Evolutionary conservation across 2,113 vertebrate species (phyloP).

Genomic region (Cyanoramphus novaezelandiae): DNA sequence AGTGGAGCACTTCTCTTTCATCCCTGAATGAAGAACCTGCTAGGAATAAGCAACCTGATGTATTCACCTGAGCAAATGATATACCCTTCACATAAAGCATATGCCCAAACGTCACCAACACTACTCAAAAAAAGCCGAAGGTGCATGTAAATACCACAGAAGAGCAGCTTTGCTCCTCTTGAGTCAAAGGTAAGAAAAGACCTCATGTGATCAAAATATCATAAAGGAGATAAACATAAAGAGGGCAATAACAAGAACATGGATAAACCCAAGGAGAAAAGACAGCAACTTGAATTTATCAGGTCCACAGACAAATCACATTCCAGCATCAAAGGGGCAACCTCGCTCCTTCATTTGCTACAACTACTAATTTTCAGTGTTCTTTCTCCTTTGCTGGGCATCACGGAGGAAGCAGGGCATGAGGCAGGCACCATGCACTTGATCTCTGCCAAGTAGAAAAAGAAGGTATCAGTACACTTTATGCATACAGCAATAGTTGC

Average conservation of each 20-base stretch:
- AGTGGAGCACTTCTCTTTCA: neutral
- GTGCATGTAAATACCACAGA: neutral
- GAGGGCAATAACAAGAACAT: neutral
- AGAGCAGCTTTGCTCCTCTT: neutral
- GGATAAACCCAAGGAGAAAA: neutral
- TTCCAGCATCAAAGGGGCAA: neutral
- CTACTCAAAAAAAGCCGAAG: neutral
- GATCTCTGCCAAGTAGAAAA: no score
- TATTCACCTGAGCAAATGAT: neutral
- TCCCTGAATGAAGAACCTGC: neutral
- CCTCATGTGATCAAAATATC: neutral
- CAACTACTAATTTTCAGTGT: neutral
- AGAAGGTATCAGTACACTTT: no score
- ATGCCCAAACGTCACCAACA: fast-evolving
- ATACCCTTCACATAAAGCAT: neutral
- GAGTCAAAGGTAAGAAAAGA: neutral
- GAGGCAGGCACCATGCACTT: neutral
- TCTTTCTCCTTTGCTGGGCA: neutral
- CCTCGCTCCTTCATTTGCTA: neutral
- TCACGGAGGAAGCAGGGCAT: neutral
- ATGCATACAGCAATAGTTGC: fast-evolving
- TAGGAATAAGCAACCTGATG: neutral
- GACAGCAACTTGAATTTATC: neutral
- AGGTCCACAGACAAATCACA: neutral
- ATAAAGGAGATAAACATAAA: neutral